phyloP scores from a whole-genome alignment of 2,888 invertebrate genomes.

The Spisula solida region DNA sequence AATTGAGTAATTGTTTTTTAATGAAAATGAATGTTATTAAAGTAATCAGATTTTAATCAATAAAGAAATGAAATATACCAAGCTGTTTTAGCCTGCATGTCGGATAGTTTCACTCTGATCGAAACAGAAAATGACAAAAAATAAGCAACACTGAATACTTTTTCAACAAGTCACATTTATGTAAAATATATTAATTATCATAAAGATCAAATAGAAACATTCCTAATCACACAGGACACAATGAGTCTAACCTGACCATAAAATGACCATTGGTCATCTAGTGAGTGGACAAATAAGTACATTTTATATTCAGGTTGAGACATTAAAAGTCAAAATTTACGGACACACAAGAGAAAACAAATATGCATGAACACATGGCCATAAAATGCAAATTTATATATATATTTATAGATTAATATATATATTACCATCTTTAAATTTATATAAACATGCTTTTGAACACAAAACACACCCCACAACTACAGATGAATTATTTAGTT shows the following conservation, averaged over 20 bases:
- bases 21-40: too few relatives aligned
- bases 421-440: slow-evolving; percentile 50
- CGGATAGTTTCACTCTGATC: background rate
- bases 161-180: slow-evolving; percentile 73
- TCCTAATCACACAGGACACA: slow-evolving; percentile 61
- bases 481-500: slow-evolving; percentile 18
- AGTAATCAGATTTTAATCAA: too few relatives aligned
- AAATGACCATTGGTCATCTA: background rate
- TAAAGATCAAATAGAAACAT: slow-evolving; percentile 68
- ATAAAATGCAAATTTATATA: slow-evolving; percentile 58
- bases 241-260: slow-evolving; percentile 35
- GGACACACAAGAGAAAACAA: slow-evolving; percentile 59
- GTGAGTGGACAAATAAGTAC: slow-evolving; percentile 9
- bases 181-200: slow-evolving; percentile 70
- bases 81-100: background rate
- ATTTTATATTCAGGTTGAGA: slow-evolving; percentile 12
- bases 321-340: slow-evolving; percentile 41
- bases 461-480: slow-evolving; percentile 54
- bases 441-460: slow-evolving; percentile 48
- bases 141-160: slow-evolving; percentile 40
- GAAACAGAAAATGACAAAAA: slow-evolving; percentile 27
- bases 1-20: too few relatives aligned
- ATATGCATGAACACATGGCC: slow-evolving; percentile 61
- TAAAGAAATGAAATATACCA: too few relatives aligned
- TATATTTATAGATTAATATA: slow-evolving; percentile 47